Base-by-base conservation (phyloP, 1,140 invertebrate species). In the Lordiphosa clarofinis region DNA sequence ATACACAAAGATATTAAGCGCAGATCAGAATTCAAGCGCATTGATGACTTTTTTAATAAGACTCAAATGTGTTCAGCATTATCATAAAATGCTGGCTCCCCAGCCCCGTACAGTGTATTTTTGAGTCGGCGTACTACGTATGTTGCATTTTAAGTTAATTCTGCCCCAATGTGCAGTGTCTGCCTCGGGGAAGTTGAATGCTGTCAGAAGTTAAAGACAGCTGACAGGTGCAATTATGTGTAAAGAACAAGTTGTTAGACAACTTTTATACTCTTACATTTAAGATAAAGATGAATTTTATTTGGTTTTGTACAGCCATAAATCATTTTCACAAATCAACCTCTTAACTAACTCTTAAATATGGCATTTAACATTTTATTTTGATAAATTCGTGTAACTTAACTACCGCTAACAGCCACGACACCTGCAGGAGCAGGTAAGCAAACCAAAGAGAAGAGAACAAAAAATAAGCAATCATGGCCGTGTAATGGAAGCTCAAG, bases 401-500 rank as follows among this genome's bases (percentile, higher is more conserved):
- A 82, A 81, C 71, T 62, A 75, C 62, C 56, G 53, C 47, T 69
- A 67, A 60, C 72, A 73, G 62, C 4, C 47, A 61, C 52, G 76
- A 63, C 71, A 79, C 71, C 76, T 79, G 58, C 63, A 64, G 53
- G 37, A 49, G 9, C 40, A 55, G 15, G 31, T 46, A 33, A 40
- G 31, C 52, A 49, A 4, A 10, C 28, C n/a, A n/a, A 4, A 35
- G 19, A 4, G 11, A n/a, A 11, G 19, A n/a, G 38, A 21, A 38
- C 6, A 69, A 69, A 69, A 69, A 69, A 68, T 69, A 82, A 73
- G 76, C 78, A 82, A 84, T 82, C 76, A 84, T 81, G 76, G 78
- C 54, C 59, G 63, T 81, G 76, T 81, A 76, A 81, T 81, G 76
- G 72, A 82, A 76, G 78, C 76, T 76, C 78, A 64, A 82, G 68